Base-by-base conservation (phyloP, 2,888 invertebrate genomes). In the Heliconius ismenius region DNA sequence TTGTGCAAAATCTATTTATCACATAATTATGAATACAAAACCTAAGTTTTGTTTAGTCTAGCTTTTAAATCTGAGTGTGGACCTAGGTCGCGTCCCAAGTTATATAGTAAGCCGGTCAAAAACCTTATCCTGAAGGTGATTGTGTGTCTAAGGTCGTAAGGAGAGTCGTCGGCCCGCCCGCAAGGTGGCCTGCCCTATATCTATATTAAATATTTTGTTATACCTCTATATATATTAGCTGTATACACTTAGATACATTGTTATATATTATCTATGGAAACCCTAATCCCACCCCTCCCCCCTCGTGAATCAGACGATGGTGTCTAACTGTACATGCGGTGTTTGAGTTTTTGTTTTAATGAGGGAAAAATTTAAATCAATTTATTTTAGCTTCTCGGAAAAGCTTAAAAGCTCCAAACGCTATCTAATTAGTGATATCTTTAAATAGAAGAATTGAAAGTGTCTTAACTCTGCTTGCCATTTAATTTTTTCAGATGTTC, bases 121-220 rank as follows among this genome's bases (percentile, higher is more conserved):
- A 60, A 79, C 77, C 79, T 58, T n/a, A 36, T 39, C 32, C 74
- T 75, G 74, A 79, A 79, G 79, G 77, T 79, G 32, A 54, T 70
- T 67, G 73, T 72, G 73, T 79, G 69, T 77, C 67, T 62, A 24
- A 54, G 74, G 77, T 75, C 75, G 75, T 69, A 65, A 76, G 78
- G 75, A 75, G 68, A 75, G 79, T 73, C 77, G 77, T 67, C 73
- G 54, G 76, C 54, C 76, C 79, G 76, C 32, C 73, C 77, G 54
- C 76, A 78, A 78, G 78, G 78, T 78, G 78, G 74, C 73, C 64
- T 70, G 68, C 70, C 65, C 73, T 76, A 76, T 64, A 73, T 76
- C 62, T 2, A 39, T 39, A 24, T 39, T 1, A 18, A 21, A 13
- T 24, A 54, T n/a, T 60, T 62, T 24, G 15, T 24, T 62, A 62